Evolutionary conservation across 2,113 vertebrate species (phyloP).

Genomic region (Spilogale gracilis): DNA sequence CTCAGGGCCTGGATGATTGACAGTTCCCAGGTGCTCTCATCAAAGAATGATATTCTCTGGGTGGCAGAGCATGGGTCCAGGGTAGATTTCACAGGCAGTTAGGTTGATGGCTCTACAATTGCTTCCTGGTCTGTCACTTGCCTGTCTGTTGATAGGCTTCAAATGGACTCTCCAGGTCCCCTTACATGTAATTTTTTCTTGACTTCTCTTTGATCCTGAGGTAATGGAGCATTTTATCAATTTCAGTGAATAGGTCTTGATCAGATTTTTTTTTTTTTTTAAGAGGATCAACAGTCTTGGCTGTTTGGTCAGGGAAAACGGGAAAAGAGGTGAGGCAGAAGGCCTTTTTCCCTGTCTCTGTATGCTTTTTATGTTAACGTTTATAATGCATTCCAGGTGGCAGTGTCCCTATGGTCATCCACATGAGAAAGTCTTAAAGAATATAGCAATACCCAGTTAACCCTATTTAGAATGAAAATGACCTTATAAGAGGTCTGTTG

Average conservation of each 20-base stretch:
- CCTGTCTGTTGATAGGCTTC: constrained; percentile 74
- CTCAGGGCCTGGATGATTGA: constrained; percentile 70
- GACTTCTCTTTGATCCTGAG: constrained; percentile 81
- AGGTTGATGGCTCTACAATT: constrained; percentile 79
- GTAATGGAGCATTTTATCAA: constrained; percentile 84
- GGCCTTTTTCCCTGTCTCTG: not conserved
- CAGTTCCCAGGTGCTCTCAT: constrained; percentile 73
- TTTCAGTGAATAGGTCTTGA: constrained; percentile 76
- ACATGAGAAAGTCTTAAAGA: constrained; percentile 35
- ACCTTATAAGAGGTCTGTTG: not conserved
- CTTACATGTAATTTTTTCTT: constrained; percentile 80
- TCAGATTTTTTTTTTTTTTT: constrained; percentile 64
- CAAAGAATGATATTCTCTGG: constrained; percentile 66
- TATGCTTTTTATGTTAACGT: constrained; percentile 55
- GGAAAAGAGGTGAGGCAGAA: constrained; percentile 50
- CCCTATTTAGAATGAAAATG: not conserved
- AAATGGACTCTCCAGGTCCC: constrained; percentile 50
- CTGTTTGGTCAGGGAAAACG: constrained; percentile 34
- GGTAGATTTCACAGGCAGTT: constrained; percentile 82
- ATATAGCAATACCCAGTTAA: constrained; percentile 18
- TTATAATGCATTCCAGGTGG: constrained; percentile 73
- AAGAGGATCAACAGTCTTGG: constrained; percentile 66
- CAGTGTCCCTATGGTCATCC: not conserved
- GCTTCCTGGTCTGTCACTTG: constrained; percentile 78
- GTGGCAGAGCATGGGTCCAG: constrained; percentile 56